phyloP scores from a whole-genome alignment of 2,888 invertebrate genomes.

The Drosophila helvetica region DNA sequence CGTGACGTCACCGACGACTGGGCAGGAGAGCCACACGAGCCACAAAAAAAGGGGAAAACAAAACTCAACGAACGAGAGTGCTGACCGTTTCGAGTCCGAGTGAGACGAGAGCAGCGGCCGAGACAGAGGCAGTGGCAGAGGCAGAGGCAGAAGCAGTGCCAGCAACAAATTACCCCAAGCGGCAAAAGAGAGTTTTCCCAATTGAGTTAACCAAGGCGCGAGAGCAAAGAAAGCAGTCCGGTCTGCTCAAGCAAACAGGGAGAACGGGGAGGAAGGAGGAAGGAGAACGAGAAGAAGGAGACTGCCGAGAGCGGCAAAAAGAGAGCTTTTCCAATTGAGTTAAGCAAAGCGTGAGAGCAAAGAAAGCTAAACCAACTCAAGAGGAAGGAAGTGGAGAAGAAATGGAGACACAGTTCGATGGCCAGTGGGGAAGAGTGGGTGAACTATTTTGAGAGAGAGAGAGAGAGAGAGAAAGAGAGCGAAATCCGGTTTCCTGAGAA shows the following conservation, averaged over 20 bases:
- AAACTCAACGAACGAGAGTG: slow-evolving; percentile 72
- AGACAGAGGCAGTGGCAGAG: not conserved
- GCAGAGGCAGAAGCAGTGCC: not conserved
- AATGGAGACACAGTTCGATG: slow-evolving; percentile 20
- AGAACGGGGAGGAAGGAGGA: not conserved
- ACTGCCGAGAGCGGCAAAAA: not conserved
- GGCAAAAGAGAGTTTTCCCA: slow-evolving; percentile 29
- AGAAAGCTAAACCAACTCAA: slow-evolving; percentile 11
- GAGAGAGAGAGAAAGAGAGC: slow-evolving; percentile 33
- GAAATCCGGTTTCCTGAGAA: slow-evolving; percentile 56
- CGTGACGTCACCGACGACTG: slow-evolving; percentile 66
- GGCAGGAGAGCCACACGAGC: slow-evolving; percentile 44
- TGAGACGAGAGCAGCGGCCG: slow-evolving; percentile 19
- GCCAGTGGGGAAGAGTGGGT: slow-evolving; percentile 45
- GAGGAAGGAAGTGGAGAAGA: slow-evolving; percentile 47
- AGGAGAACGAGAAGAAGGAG: not conserved
- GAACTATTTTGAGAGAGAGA: slow-evolving; percentile 44
- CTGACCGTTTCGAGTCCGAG: slow-evolving; percentile 25
- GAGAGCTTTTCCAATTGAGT: not conserved
- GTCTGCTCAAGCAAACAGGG: slow-evolving; percentile 35
- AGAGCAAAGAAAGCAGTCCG: slow-evolving; percentile 41
- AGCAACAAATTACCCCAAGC: slow-evolving; percentile 1
- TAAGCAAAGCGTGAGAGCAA: slow-evolving; percentile 38
- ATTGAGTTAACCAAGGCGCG: slow-evolving; percentile 52
- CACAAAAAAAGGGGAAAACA: slow-evolving; percentile 67